phyloP scores from a whole-genome alignment of 2,888 invertebrate genomes.

The Colostygia pectinataria region DNA sequence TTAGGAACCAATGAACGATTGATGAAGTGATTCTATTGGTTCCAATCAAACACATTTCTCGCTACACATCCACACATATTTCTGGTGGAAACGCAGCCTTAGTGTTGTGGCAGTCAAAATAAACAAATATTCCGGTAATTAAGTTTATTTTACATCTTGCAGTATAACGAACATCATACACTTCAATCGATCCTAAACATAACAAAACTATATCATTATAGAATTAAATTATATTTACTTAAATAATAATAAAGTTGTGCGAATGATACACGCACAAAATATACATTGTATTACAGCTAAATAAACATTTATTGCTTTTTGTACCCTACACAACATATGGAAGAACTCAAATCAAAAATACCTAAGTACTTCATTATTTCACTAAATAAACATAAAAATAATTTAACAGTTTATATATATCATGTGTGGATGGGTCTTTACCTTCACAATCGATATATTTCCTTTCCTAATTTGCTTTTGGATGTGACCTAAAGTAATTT shows the following conservation, averaged over 20 bases:
- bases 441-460: too few relatives aligned
- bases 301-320: slow-evolving; percentile 71
- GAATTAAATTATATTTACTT: slow-evolving; percentile 25
- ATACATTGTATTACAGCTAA: slow-evolving; percentile 49
- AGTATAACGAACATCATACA: slow-evolving; percentile 45
- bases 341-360: slow-evolving; percentile 17
- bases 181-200: slow-evolving; percentile 32
- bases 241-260: slow-evolving; percentile 54
- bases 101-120: too few relatives aligned
- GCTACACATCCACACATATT: too few relatives aligned
- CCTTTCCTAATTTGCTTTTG: too few relatives aligned
- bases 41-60: too few relatives aligned
- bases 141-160: slow-evolving; percentile 60
- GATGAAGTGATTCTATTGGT: too few relatives aligned
- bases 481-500: too few relatives aligned
- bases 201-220: slow-evolving; percentile 17
- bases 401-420: background rate
- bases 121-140: slow-evolving; percentile 40
- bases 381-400: background rate
- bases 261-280: slow-evolving; percentile 52
- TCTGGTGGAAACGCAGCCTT: too few relatives aligned
- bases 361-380: background rate
- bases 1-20: too few relatives aligned
- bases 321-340: slow-evolving; percentile 43
- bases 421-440: background rate